phyloP scores from a whole-genome alignment of 2,888 invertebrate species.

The Eupithecia inturbata region DNA sequence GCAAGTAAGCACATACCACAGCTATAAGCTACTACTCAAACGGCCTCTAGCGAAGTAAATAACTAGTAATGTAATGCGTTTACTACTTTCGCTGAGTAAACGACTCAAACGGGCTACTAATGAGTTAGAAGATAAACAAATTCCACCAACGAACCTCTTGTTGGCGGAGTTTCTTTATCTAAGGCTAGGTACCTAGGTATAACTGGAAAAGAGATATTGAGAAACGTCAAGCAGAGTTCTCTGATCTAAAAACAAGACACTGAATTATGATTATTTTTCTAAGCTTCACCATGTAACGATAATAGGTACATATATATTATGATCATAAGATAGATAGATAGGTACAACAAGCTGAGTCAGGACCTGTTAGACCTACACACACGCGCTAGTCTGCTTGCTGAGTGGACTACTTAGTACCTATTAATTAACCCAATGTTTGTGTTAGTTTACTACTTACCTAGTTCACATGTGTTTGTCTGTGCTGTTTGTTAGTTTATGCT shows the following conservation, averaged over 20 bases:
- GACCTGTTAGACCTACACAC: too few species aligned
- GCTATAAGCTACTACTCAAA: neutral
- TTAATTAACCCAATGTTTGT: too few species aligned
- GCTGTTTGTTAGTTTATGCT: too few species aligned
- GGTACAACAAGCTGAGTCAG: too few species aligned
- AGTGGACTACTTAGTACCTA: too few species aligned
- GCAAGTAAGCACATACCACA: neutral
- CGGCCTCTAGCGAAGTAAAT: conserved; percentile 15
- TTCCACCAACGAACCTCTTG: conserved; percentile 11
- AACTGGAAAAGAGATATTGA: neutral
- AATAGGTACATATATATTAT: too few species aligned
- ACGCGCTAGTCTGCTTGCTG: too few species aligned
- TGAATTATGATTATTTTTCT: neutral
- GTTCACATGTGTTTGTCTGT: too few species aligned
- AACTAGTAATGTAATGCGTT: conserved; percentile 10
- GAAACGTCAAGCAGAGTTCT: neutral
- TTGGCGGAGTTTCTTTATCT: neutral
- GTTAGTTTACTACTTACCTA: too few species aligned
- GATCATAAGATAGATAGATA: too few species aligned
- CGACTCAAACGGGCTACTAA: conserved; percentile 19
- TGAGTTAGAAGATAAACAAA: conserved; percentile 17
- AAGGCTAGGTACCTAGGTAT: too few species aligned
- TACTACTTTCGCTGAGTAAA: conserved; percentile 20
- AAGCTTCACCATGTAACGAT: neutral
- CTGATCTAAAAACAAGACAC: neutral